Percentiles rank a stretch among this genome's conserved stretches.
Conservation (phyloP, 1,140 invertebrate species). For the Temnothorax longispinosus region DNA sequence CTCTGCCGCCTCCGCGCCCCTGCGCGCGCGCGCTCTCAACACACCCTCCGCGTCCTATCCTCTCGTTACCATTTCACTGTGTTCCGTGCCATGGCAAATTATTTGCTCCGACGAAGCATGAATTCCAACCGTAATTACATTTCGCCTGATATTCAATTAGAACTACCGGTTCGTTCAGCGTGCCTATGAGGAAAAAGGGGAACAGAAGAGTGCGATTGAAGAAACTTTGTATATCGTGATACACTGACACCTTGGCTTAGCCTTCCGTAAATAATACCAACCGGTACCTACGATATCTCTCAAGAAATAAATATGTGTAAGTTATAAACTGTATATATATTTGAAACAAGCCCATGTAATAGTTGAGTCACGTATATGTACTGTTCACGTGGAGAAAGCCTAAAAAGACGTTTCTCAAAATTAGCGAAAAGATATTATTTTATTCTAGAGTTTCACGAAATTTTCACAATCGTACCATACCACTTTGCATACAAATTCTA, state of each 20-base stretch:
- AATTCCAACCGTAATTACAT: constrained; percentile 86
- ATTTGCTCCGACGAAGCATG: constrained; percentile 86
- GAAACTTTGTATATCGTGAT: constrained; percentile 45
- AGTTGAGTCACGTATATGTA: neutral
- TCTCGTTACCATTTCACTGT: constrained; percentile 83
- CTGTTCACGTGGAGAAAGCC: neutral
- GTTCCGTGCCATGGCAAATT: constrained; percentile 84
- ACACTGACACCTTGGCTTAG: neutral
- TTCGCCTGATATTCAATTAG: constrained; percentile 86
- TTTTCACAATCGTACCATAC: neutral
- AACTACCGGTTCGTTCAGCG: constrained; percentile 79
- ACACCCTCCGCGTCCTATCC: constrained; percentile 69
- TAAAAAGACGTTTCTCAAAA: neutral
- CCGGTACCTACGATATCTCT: neutral
- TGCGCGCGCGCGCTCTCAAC: constrained; percentile 61
- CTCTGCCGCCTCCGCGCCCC: constrained; percentile 72
- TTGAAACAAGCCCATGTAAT: neutral
- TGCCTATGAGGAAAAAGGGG: constrained; percentile 65
- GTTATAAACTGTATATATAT: neutral
- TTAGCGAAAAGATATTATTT: neutral
- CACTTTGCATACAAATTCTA: neutral
- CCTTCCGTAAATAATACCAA: neutral
- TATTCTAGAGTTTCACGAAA: neutral
- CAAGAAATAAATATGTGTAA: neutral
- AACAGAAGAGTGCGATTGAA: constrained; percentile 62